Conservation (phyloP, 2,797 vertebrate species). For the Semaprochilodus insignis region DNA sequence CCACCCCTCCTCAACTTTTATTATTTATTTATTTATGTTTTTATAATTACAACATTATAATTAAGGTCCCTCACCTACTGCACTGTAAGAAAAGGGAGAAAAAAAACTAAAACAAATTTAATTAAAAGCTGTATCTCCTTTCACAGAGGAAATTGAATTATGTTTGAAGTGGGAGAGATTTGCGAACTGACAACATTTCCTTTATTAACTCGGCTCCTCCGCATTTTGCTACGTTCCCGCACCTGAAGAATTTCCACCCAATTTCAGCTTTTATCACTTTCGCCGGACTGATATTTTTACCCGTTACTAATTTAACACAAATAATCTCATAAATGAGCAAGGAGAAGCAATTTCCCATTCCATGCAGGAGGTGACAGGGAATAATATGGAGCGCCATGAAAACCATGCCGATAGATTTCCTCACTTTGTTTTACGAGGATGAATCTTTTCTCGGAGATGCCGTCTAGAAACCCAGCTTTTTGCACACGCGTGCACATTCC, state of each 20-base stretch:
- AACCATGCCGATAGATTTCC: constrained; percentile 36
- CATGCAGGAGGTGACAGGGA: constrained; percentile 49
- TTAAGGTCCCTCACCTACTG: constrained; percentile 83
- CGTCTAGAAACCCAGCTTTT: not conserved
- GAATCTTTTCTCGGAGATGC: not conserved
- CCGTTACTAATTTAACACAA: constrained; percentile 59
- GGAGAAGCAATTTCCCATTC: constrained; percentile 49
- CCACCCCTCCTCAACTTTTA: constrained; percentile 47
- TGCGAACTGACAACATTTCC: constrained; percentile 77
- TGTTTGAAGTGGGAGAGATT: constrained; percentile 80
- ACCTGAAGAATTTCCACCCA: constrained; percentile 64
- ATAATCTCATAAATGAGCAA: constrained; percentile 57
- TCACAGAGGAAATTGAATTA: constrained; percentile 80
- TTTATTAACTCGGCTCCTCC: constrained; percentile 73
- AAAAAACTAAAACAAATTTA: constrained; percentile 81
- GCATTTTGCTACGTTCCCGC: constrained; percentile 58
- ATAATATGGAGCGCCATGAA: constrained; percentile 45
- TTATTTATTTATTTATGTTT: constrained; percentile 74
- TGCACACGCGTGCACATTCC: constrained; percentile 11
- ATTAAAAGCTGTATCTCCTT: constrained; percentile 82
- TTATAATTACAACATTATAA: constrained; percentile 84
- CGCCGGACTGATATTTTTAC: constrained; percentile 18
- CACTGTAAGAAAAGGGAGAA: constrained; percentile 55
- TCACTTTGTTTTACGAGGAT: not conserved
- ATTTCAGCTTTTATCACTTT: constrained; percentile 58